A percentile compares a stretch with the other conserved stretches of the same genome.
These are phyloP conservation scores for Drosophila melanogaster DNA, from an alignment of 1,140 invertebrate genomes.

Conservation along the genomic window Release_6_plus_ISO1_MT NT_037436.4:19359501-19360000, in stretches of 20 bases:
- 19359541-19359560: slow-evolving; percentile 43
- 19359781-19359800: slow-evolving; percentile 31
- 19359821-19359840: slow-evolving; percentile 20
- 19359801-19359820: slow-evolving; percentile 46
- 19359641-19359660: slow-evolving; percentile 21
- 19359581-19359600: slow-evolving; percentile 20
- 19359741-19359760: slow-evolving; percentile 8
- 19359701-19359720: slow-evolving; percentile 48
- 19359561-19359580: slow-evolving; percentile 31
- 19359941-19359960: slow-evolving; percentile 7
- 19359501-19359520: not conserved
- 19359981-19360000: slow-evolving; percentile 70
- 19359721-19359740: slow-evolving; percentile 19
- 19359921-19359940: slow-evolving; percentile 26
- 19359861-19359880: slow-evolving; percentile 15
- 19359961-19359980: slow-evolving; percentile 50
- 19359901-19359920: slow-evolving; percentile 73
- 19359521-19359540: slow-evolving; percentile 35
- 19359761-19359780: slow-evolving; percentile 1
- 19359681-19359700: slow-evolving; percentile 50
- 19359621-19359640: slow-evolving; percentile 33
- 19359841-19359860: slow-evolving; percentile 48
- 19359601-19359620: slow-evolving; percentile 43
- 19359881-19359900: slow-evolving; percentile 52
- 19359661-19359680: slow-evolving; percentile 44